Evolutionary conservation across 1,140 invertebrate genomes (phyloP), one percentile per base, ranked within the genome.

Genomic region (Acromyrmex heyeri): DNA sequence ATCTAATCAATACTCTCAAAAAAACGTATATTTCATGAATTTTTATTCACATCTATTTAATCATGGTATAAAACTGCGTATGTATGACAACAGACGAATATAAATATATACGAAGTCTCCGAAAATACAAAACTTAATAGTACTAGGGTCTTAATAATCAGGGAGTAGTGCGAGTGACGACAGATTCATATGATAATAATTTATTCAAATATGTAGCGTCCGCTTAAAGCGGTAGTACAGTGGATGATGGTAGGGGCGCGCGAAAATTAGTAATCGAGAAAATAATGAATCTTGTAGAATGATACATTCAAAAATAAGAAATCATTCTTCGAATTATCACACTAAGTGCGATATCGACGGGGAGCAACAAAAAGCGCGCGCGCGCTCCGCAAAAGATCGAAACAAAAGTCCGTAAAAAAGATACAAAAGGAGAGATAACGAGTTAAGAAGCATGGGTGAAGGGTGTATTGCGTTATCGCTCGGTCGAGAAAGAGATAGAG

Each of bases 131-230:
- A 79, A 82, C 27, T 57, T 16, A 89, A 82, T 87, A 69, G 62
- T 55, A 59, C 48, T 70, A 53, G 12, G 65, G 3, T 21, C 21
- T 62, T 73, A 83, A 83, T 76, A 81, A 89, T 50, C 38, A 70
- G 59, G 87, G 65, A 16, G 30, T 89, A 62, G 75, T 83, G 73
- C 76, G 69, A 90, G 85, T 70, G 48, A 88, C 50, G 10, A 70
- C 79, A 88, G 24, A 85, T 48, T 91, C 88, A 87, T 92, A 91
- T 89, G 87, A 91, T 92, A 93, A 93, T 93, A 92, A 92, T 93
- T 93, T 93, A 92, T 93, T 93, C 90, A 92, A 92, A 92, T 87
- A 92, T 91, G 79, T 87, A 86, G 79, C 77, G 83, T 21, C 90
- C 87, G 86, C 90, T 21, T 27, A n/a, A 70, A 44, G 88, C 91